A percentile compares a stretch with the other conserved stretches of the same genome.
These are phyloP conservation scores for Eulemur albifrons DNA, from an alignment of 2,797 vertebrate genomes.

Conservation along the genomic window DNA sequence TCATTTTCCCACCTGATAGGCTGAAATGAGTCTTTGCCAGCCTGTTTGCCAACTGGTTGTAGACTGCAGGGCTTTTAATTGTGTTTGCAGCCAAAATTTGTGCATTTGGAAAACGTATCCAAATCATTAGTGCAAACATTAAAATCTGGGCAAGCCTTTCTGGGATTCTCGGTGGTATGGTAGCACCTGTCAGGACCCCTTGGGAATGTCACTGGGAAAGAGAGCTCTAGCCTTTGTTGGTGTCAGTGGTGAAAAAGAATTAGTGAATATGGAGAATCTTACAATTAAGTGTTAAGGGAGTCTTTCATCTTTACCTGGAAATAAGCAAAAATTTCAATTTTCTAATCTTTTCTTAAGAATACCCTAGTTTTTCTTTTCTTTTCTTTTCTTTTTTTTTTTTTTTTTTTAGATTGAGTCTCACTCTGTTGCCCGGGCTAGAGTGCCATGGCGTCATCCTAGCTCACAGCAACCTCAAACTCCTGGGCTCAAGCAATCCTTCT, in stretches of 20 bases:
- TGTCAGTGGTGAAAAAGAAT: constrained; percentile 19
- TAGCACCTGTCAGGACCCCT: background rate
- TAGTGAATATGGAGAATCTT: background rate
- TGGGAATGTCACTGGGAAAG: background rate
- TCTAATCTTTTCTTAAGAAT: background rate
- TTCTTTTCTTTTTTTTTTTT: background rate
- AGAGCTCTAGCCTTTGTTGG: background rate
- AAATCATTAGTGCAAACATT: constrained; percentile 14
- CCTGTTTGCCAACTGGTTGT: constrained; percentile 18
- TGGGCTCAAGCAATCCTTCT: too few relatives aligned
- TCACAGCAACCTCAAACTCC: too few relatives aligned
- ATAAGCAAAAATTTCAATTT: constrained; percentile 5
- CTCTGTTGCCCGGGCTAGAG: too few relatives aligned
- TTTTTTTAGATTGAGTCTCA: background rate
- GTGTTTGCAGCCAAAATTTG: constrained; percentile 33
- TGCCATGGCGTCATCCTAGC: too few relatives aligned
- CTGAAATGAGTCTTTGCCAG: constrained; percentile 51
- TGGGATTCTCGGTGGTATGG: background rate
- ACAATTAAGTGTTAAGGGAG: background rate
- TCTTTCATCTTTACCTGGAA: constrained; percentile 50
- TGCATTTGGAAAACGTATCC: constrained; percentile 38
- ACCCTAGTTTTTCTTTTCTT: background rate
- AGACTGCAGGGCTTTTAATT: constrained; percentile 50
- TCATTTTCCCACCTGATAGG: constrained; percentile 50
- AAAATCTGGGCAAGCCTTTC: background rate